Conservation (phyloP, 2,797 vertebrate genomes). For the Argya squamiceps region DNA sequence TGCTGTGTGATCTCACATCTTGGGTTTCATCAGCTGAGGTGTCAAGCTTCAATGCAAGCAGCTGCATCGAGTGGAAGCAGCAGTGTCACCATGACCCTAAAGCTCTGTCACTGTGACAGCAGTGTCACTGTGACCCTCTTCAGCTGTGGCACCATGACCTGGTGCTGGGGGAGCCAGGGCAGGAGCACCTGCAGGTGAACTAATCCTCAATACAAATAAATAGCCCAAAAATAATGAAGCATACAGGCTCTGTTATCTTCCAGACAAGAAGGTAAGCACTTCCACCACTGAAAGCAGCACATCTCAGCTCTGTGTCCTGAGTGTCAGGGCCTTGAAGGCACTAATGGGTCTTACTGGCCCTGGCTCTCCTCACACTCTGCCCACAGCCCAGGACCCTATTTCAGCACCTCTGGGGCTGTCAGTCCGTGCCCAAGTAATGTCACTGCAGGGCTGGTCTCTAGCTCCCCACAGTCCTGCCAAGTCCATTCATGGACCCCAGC, state of each 20-base stretch:
- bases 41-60: not conserved
- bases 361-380: not conserved
- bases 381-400: not conserved
- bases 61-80: not conserved
- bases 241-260: not conserved
- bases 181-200: not conserved
- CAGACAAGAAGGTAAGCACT: not conserved
- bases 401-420: not conserved
- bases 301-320: not conserved
- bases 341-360: not conserved
- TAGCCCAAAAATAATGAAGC: not conserved
- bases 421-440: not conserved
- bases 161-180: not conserved
- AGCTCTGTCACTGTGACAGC: not conserved
- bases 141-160: accelerated
- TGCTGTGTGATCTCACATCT: not conserved
- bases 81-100: not conserved
- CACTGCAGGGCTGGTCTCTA: not conserved
- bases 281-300: not conserved
- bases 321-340: not conserved
- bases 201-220: not conserved
- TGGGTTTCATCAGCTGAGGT: not conserved
- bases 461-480: not conserved
- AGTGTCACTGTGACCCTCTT: not conserved
- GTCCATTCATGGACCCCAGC: not conserved